These are phyloP conservation scores for Sapayoa aenigma DNA, from an alignment of 2,113 vertebrate species.

Conservation along the genomic window DNA sequence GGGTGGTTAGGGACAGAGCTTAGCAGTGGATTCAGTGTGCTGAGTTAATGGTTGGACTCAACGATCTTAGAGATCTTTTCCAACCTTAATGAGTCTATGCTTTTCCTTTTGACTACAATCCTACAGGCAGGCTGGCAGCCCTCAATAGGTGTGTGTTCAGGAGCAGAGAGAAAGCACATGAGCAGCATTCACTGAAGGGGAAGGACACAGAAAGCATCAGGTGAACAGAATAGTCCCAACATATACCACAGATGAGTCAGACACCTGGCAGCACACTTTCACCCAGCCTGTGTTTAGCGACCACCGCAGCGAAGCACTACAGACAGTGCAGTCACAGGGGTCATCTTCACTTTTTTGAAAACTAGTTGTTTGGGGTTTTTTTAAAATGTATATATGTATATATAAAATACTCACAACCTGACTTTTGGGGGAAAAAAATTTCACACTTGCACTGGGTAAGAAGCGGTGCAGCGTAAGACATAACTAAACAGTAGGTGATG, in stretches of 20 bases:
- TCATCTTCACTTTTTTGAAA: not conserved
- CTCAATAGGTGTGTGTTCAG: not conserved
- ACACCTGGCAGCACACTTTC: not conserved
- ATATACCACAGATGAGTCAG: not conserved
- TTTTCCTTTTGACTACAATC: not conserved
- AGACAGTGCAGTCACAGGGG: not conserved
- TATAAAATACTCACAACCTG: not conserved
- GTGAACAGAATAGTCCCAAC: not conserved
- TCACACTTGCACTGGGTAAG: not conserved
- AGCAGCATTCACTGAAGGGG: not conserved
- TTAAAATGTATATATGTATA: not conserved
- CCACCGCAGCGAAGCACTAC: not conserved
- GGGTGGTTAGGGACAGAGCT: not conserved
- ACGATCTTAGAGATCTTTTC: not conserved
- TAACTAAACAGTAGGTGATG: not conserved
- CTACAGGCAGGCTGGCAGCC: not conserved
- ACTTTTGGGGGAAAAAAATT: not conserved
- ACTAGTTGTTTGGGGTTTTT: not conserved
- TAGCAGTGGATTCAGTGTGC: not conserved
- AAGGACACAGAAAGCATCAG: not conserved
- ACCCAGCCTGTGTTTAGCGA: not conserved
- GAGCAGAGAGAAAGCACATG: accelerated
- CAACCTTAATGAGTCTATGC: not conserved
- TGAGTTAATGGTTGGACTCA: not conserved
- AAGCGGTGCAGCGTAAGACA: not conserved